Conservation (phyloP, 2,888 invertebrate genomes). For the Augochlorella aurata region DNA sequence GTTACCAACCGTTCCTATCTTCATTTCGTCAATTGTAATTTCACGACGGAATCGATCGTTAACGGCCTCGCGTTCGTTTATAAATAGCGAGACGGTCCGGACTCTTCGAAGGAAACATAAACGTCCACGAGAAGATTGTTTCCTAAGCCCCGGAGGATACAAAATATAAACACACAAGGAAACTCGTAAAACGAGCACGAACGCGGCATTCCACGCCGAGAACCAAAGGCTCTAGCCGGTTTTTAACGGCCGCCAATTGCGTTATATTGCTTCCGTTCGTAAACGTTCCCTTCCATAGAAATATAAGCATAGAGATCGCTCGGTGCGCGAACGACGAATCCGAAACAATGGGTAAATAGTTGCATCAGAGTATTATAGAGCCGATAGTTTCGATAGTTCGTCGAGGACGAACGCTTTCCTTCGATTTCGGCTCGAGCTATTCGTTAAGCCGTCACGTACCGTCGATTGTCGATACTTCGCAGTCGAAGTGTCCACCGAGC, state of each 20-base stretch:
- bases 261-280: slow-evolving; percentile 50
- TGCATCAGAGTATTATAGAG: slow-evolving; percentile 18
- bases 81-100: not conserved
- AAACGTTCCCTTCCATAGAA: slow-evolving; percentile 46
- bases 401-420: not conserved
- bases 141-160: not conserved
- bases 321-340: slow-evolving; percentile 26
- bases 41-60: not conserved
- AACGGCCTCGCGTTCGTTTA: not conserved
- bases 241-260: slow-evolving; percentile 54
- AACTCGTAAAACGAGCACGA: slow-evolving; percentile 8
- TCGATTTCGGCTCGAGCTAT: not conserved
- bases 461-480: not conserved
- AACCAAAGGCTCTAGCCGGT: slow-evolving; percentile 19
- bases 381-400: not conserved
- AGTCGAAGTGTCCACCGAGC: not conserved
- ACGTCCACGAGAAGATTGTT: not conserved
- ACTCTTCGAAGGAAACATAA: not conserved
- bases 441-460: not conserved
- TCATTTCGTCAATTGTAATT: not conserved
- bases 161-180: slow-evolving; percentile 1
- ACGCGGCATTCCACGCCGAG: not conserved
- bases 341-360: slow-evolving; percentile 37
- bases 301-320: slow-evolving; percentile 21
- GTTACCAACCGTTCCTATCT: not conserved